Evolutionary conservation across 2,797 vertebrate genomes (phyloP).

Genomic region (Thamnophis elegans): DNA sequence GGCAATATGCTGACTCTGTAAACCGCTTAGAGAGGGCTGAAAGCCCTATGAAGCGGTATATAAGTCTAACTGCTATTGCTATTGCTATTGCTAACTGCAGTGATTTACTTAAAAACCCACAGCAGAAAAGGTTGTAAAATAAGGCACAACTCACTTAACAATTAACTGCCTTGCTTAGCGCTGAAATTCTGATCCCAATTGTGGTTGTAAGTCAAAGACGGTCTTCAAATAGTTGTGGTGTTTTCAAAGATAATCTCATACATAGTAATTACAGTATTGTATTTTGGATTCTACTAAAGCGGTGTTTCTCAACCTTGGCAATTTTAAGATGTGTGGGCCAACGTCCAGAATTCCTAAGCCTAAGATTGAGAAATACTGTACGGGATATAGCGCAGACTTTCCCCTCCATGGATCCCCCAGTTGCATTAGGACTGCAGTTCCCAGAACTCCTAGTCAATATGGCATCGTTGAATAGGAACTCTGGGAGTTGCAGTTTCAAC

Average conservation of each 20-base stretch:
- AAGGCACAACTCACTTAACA: neutral
- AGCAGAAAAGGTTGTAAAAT: neutral
- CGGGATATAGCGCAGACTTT: neutral
- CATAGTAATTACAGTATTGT: neutral
- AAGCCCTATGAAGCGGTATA: no score
- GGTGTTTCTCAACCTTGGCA: neutral
- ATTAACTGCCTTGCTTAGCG: neutral
- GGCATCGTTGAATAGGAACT: neutral
- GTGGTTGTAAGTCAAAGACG: neutral
- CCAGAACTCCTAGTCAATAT: neutral
- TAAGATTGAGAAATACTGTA: neutral
- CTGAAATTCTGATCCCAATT: neutral
- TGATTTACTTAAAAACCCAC: neutral
- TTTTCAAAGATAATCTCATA: neutral
- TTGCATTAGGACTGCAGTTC: neutral
- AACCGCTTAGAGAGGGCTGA: no score
- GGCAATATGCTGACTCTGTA: no score
- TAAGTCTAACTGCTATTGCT: no score
- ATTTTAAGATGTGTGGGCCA: neutral
- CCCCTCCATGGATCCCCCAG: neutral
- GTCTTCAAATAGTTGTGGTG: neutral
- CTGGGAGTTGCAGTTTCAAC: no score
- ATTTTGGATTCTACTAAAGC: neutral
- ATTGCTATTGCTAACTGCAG: no score
- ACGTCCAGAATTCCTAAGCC: neutral